Conservation (phyloP, 2,888 invertebrate genomes). For the Trichogramma dendrolimi region DNA sequence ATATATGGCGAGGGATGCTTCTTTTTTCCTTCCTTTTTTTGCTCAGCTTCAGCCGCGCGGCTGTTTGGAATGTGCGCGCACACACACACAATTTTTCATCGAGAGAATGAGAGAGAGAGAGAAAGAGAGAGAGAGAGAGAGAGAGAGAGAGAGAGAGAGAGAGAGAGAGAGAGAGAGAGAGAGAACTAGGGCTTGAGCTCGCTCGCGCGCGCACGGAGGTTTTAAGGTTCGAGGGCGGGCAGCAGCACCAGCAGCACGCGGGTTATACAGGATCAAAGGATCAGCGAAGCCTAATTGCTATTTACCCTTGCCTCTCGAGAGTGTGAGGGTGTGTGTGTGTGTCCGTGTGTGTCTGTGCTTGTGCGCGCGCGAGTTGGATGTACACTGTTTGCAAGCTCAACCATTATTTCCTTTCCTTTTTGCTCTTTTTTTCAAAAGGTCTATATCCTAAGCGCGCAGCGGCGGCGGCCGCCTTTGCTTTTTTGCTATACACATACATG, state of each 20-base stretch:
- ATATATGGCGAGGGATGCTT: too few species aligned
- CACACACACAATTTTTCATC: constrained; percentile 27
- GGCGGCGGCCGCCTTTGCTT: too few species aligned
- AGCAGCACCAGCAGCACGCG: constrained; percentile 6
- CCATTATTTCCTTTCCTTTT: too few species aligned
- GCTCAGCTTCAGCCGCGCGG: too few species aligned
- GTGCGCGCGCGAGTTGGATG: too few species aligned
- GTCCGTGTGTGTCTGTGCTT: too few species aligned
- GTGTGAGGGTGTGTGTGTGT: too few species aligned
- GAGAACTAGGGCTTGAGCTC: background rate
- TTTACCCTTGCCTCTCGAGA: constrained; percentile 29
- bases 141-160: background rate
- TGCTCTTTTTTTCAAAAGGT: too few species aligned
- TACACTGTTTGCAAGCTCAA: too few species aligned
- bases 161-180: background rate
- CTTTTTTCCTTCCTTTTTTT: too few species aligned
- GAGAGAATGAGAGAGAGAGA: background rate
- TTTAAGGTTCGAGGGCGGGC: constrained; percentile 22
- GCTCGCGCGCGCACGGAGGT: constrained; percentile 1
- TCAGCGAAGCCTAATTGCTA: constrained; percentile 34
- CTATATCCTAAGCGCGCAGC: too few species aligned
- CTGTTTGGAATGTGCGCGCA: background rate
- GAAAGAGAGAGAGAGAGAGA: constrained; percentile 24
- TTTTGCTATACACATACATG: too few species aligned
- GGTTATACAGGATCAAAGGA: constrained; percentile 34